These are phyloP conservation scores for Zosterops lateralis DNA, from an alignment of 2,113 vertebrate genomes.

Conservation along the genomic window DNA sequence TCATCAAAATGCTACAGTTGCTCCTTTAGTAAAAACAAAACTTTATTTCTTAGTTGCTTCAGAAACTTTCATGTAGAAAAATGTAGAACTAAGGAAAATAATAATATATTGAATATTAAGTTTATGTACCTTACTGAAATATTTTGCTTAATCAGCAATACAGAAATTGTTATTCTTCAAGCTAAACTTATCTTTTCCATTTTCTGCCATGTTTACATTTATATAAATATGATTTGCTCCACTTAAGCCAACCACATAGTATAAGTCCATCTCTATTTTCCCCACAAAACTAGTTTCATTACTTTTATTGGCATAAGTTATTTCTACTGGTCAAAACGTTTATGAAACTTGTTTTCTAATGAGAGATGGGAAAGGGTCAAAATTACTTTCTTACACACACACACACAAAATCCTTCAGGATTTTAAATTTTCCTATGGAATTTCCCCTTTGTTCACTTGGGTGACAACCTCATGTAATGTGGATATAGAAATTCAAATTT, in stretches of 20 bases:
- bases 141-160: neutral
- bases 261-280: neutral
- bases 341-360: neutral
- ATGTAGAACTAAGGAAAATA: neutral
- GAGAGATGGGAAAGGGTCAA: neutral
- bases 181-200: neutral
- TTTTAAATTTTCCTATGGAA: neutral
- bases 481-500: neutral
- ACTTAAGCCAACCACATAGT: neutral
- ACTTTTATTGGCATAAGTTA: neutral
- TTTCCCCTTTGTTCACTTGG: neutral
- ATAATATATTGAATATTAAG: neutral
- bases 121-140: neutral
- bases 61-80: neutral
- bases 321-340: neutral
- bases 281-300: neutral
- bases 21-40: neutral
- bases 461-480: neutral
- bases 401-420: neutral
- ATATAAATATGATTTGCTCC: neutral
- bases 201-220: neutral
- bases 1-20: neutral
- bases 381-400: neutral
- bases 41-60: neutral
- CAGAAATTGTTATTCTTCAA: neutral